A percentile compares a stretch with the other conserved stretches of the same genome.
phyloP scores from a whole-genome alignment of 1,140 invertebrate species.

The Drosophila pallidifrons region DNA sequence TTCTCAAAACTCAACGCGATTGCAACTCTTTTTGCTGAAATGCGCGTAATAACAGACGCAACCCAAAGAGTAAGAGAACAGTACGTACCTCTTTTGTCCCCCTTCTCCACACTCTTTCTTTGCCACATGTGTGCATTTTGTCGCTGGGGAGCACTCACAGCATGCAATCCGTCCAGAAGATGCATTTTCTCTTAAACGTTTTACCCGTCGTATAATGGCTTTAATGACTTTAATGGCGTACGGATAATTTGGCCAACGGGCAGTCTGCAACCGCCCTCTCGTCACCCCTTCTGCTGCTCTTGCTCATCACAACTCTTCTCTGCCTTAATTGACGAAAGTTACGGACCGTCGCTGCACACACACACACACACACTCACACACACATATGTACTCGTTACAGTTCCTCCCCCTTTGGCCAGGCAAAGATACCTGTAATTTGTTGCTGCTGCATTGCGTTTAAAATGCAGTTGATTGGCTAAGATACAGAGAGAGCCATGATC shows the following conservation, averaged over 20 bases:
- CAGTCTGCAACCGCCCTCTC: slow-evolving; percentile 45
- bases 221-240: slow-evolving; percentile 83
- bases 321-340: slow-evolving; percentile 77
- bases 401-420: slow-evolving; percentile 9
- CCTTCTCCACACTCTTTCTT: background rate
- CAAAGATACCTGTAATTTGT: slow-evolving; percentile 75
- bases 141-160: slow-evolving; percentile 40
- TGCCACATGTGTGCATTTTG: slow-evolving; percentile 53
- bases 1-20: slow-evolving; percentile 58
- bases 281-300: background rate
- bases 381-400: slow-evolving; percentile 13
- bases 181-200: slow-evolving; percentile 82
- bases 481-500: slow-evolving; percentile 13
- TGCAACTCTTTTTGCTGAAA: slow-evolving; percentile 58
- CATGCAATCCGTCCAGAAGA: slow-evolving; percentile 63
- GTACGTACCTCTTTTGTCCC: background rate
- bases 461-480: slow-evolving; percentile 52
- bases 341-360: slow-evolving; percentile 48
- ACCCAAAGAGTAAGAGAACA: slow-evolving; percentile 16
- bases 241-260: slow-evolving; percentile 74
- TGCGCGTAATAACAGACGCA: slow-evolving; percentile 67
- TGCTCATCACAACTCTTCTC: slow-evolving; percentile 30
- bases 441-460: slow-evolving; percentile 61
- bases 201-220: slow-evolving; percentile 77
- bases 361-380: slow-evolving; percentile 24